Evolutionary conservation across 2,888 invertebrate genomes (phyloP), one percentile per base, ranked within the genome.

Genomic region (Leucophenga montana): DNA sequence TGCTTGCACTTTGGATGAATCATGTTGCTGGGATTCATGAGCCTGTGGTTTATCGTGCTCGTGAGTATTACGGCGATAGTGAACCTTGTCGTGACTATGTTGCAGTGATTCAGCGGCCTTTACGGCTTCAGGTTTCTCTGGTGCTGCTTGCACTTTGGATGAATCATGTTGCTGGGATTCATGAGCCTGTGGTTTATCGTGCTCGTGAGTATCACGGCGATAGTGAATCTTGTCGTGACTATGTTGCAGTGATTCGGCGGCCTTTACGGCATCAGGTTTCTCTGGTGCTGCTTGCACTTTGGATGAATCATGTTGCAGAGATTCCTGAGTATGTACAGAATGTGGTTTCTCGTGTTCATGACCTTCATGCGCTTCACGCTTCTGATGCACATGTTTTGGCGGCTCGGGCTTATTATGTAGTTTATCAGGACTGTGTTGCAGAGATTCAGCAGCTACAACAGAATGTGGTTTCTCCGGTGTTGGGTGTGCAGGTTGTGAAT

Each of bases 371-470:
- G 20, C 39, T 11, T 79, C 68, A 11, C 83, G 84, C 67, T 76
- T 81, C 46, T 77, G 71, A 0, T 80, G 82, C 46, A 39, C 76
- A 69, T 27, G 68, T 9, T 27, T 57, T 66, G 3, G 9, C 56
- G 46, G 1, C 0, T n/a, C 50, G 2, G 27, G 16, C 13, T 33
- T 33, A 1, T 6, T 20, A 9, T 64, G 46, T 18, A 11, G n/a
- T 14, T 22, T 18, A 18, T 53, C 53, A 4, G 48, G 33, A 53
- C 27, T 16, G 16, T 9, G 9, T 9, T 31, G 31, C 44, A 46
- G 16, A 3, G 61, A 27, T 16, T 62, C 20, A 5, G 3, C 33
- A 6, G n/a, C 33, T 33, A 22, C 14, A n/a, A 9, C 33, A 14
- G 59, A 13, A 13, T 18, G 1, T 4, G 20, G 39, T 22, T 64